Evolutionary conservation across 2,797 vertebrate species (phyloP), one percentile per base, ranked within the genome.

Genomic region (Coccyzus lansbergi): DNA sequence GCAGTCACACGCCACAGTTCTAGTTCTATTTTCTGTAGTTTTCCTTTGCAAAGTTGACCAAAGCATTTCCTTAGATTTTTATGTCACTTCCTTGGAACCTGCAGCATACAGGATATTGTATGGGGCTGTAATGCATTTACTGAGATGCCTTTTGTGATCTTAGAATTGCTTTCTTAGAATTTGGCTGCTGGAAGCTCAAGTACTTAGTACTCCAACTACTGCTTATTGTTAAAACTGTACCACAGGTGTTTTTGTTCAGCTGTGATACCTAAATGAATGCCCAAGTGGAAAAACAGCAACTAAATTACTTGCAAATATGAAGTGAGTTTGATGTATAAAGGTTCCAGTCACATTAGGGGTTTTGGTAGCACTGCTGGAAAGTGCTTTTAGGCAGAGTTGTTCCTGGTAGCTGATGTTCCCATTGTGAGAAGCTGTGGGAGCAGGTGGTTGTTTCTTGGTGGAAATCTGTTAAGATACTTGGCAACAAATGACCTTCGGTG

Each of bases 401-500:
- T 51, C 42, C 15, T 81, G 38, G 69, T 68, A 46, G 67, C 26
- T 82, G 56, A 20, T 69, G 71, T 90, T 72, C 90, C 40, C 2
- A 0, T 29, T 81, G 76, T 65, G 83, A 55, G 8, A 81, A 49
- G 88, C 84, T 90, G 82, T 94, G 92, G 89, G 87, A 95, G 84
- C 93, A 92, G 89, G 87, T 95, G 91, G 87, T 55, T 34, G 4
- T 20, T 62, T 79, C 49, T 95, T 65, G 81, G 72, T 90, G 83
- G 44, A 78, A 95, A 91, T 82, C 62, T 85, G 12, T 81, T 86
- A 75, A 86, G 84, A 44, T 76, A 56, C 48, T 87, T 76, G 38
- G 22, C 79, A 89, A 34, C 76, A 91, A 93, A 78, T 75, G 72
- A 51, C 70, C 40, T 78, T 22, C 51, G 86, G 34, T 13, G 51